phyloP scores from a whole-genome alignment of 2,888 invertebrate species.

The Cosmia trapezina region DNA sequence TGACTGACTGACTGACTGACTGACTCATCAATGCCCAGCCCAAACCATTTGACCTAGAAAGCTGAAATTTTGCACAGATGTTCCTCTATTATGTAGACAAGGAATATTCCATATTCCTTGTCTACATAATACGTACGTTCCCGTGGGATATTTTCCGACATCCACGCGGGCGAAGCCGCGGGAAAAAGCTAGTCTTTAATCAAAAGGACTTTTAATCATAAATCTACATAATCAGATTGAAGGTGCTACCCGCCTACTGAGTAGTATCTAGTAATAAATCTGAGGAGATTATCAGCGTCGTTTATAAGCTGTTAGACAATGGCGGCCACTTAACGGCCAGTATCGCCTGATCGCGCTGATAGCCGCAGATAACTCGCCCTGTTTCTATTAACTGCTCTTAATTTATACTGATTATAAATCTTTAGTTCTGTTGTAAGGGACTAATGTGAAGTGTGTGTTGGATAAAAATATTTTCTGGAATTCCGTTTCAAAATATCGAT shows the following conservation, averaged over 20 bases:
- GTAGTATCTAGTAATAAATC: slow-evolving; percentile 57
- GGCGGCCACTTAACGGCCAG: slow-evolving; percentile 53
- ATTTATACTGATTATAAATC: slow-evolving; percentile 58
- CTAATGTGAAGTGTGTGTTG: neutral
- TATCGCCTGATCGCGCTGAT: slow-evolving; percentile 54
- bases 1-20: too few species aligned
- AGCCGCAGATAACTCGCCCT: slow-evolving; percentile 50
- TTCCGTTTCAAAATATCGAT: too few species aligned
- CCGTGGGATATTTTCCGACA: too few species aligned
- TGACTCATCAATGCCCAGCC: too few species aligned
- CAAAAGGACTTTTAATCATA: slow-evolving; percentile 17
- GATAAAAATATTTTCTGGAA: too few species aligned
- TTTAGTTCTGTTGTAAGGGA: slow-evolving; percentile 10
- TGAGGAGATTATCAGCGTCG: slow-evolving; percentile 56
- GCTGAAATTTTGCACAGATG: too few species aligned
- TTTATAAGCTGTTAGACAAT: slow-evolving; percentile 62
- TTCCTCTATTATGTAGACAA: too few species aligned
- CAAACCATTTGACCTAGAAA: too few species aligned
- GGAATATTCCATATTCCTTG: too few species aligned
- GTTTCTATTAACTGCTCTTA: slow-evolving; percentile 61
- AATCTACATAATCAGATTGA: slow-evolving; percentile 25
- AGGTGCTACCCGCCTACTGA: slow-evolving; percentile 8
- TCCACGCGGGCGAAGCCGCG: too few species aligned
- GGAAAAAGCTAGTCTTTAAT: too few species aligned
- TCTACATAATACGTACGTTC: too few species aligned